Evolutionary conservation across 2,888 invertebrate species (phyloP).

Genomic region (Monopis laevigella): DNA sequence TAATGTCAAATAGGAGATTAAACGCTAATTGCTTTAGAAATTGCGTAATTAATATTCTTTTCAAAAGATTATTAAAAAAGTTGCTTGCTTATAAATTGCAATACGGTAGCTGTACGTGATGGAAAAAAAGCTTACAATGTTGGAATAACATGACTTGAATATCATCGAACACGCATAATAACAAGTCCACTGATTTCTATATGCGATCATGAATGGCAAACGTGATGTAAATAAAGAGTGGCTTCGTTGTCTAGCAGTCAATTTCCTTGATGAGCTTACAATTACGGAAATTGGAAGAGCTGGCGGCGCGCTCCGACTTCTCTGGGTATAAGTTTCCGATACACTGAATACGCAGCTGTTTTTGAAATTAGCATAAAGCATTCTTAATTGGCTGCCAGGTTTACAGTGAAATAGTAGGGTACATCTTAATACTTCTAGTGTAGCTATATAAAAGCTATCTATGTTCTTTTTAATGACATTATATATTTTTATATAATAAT

Average conservation of each 20-base stretch:
- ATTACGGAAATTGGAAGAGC: constrained; percentile 58
- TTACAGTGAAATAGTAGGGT: too few species aligned
- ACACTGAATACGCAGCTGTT: constrained; percentile 1
- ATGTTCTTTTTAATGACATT: not conserved
- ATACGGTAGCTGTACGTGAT: too few species aligned
- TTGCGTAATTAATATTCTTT: too few species aligned
- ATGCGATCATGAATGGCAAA: constrained; percentile 30
- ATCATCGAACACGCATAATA: constrained; percentile 4
- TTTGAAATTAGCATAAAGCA: not conserved
- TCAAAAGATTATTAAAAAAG: too few species aligned
- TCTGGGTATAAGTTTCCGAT: constrained; percentile 1
- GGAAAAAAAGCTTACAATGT: too few species aligned
- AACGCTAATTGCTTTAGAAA: too few species aligned
- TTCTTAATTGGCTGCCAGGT: too few species aligned
- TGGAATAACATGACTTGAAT: constrained; percentile 5
- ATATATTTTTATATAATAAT: not conserved
- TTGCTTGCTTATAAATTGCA: too few species aligned
- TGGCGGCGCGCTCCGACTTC: constrained; percentile 20
- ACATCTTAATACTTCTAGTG: not conserved
- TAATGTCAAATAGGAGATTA: too few species aligned
- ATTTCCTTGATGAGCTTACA: constrained; percentile 62
- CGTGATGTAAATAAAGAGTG: constrained; percentile 27
- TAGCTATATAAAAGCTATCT: not conserved
- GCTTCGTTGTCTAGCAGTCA: constrained; percentile 48
- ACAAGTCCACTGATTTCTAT: constrained; percentile 6